Conservation (phyloP, 2,113 vertebrate genomes). For the Phyllopteryx taeniolatus region DNA sequence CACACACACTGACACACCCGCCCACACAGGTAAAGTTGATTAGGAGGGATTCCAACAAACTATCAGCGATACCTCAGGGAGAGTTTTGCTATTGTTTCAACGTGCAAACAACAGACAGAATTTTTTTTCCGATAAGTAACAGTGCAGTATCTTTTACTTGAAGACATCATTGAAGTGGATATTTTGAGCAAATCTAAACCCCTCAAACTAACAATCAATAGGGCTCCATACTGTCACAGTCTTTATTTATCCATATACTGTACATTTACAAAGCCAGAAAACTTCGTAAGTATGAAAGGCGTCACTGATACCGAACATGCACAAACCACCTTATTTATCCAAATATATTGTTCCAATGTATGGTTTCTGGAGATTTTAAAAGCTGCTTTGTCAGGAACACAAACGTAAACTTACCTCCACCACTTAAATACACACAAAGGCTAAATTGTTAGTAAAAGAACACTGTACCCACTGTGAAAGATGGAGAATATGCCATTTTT, state of each 20-base stretch:
- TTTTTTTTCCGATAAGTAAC: not conserved
- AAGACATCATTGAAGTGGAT: not conserved
- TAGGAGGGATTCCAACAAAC: not conserved
- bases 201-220: slow-evolving; percentile 5
- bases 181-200: not conserved
- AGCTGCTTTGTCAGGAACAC: slow-evolving; percentile 41
- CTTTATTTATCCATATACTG: not conserved
- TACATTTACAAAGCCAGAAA: not conserved
- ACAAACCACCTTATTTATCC: slow-evolving; percentile 26
- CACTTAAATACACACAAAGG: slow-evolving; percentile 9
- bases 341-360: slow-evolving; percentile 73
- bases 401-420: slow-evolving; percentile 61
- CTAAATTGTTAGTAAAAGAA: not conserved
- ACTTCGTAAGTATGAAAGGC: not conserved
- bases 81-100: not conserved
- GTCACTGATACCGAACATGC: slow-evolving; percentile 10
- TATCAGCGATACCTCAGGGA: not conserved
- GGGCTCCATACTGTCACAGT: slow-evolving; percentile 5
- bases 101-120: not conserved
- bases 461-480: not conserved
- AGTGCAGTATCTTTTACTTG: not conserved
- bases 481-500: not conserved
- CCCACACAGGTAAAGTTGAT: slow-evolving; percentile 5
- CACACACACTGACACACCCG: not conserved
- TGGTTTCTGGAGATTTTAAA: slow-evolving; percentile 42